Percentiles rank a stretch among this genome's conserved stretches.
phyloP scores from a whole-genome alignment of 1,140 invertebrate genomes.

The Oncopodura yosiiana region DNA sequence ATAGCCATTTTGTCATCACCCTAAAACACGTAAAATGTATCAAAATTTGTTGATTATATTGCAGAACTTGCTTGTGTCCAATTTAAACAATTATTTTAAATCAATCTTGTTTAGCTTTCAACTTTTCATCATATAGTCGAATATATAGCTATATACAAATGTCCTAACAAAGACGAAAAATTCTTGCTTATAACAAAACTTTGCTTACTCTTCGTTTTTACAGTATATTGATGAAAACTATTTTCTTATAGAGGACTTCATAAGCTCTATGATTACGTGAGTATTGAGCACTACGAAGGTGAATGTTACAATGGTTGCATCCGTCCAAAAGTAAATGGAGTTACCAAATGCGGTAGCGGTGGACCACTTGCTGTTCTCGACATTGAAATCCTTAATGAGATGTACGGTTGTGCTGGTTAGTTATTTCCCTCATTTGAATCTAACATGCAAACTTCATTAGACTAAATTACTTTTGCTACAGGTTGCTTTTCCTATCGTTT shows the following conservation, averaged over 20 bases:
- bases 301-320: constrained; percentile 34
- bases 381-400: constrained; percentile 30
- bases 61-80: no score
- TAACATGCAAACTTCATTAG: background rate
- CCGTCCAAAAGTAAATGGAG: constrained; percentile 19
- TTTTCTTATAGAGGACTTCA: constrained; percentile 25
- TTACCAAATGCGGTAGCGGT: constrained; percentile 33
- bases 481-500: constrained; percentile 27
- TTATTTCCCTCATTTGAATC: background rate
- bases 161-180: no score
- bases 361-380: constrained; percentile 29
- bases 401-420: constrained; percentile 24
- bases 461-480: background rate
- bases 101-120: no score
- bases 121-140: no score
- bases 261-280: constrained; percentile 30
- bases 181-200: no score
- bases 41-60: no score
- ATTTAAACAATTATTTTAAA: no score
- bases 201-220: no score
- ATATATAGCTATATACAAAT: no score
- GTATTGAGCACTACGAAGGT: constrained; percentile 33
- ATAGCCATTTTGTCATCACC: no score
- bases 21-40: no score
- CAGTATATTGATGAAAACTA: no score